Conservation (phyloP, 1,140 invertebrate species). For the Propsilocerus akamusi region DNA sequence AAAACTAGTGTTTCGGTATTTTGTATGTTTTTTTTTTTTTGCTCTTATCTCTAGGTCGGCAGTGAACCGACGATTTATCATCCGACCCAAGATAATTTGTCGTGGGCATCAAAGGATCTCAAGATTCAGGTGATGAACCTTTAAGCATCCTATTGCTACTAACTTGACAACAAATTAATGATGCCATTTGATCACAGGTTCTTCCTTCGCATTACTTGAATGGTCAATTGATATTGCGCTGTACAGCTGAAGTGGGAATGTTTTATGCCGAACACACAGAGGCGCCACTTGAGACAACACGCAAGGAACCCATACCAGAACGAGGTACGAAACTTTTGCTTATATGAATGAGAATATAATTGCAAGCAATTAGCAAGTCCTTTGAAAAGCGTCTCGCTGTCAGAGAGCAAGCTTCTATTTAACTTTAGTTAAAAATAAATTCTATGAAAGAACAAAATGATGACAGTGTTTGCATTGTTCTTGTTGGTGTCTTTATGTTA, state of each 20-base stretch:
- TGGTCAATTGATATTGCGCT: slow-evolving; percentile 6
- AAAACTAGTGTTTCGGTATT: no score
- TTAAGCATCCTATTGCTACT: neutral
- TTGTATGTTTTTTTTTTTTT: slow-evolving; percentile 1
- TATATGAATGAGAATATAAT: no score
- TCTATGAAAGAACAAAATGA: no score
- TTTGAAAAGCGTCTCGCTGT: no score
- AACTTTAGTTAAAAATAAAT: no score
- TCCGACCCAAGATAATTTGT: slow-evolving; percentile 3
- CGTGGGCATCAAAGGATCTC: slow-evolving; percentile 7
- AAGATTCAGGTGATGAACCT: slow-evolving; percentile 5
- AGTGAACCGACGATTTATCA: slow-evolving; percentile 4
- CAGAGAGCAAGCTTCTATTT: no score
- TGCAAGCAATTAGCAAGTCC: no score
- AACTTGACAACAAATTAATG: neutral
- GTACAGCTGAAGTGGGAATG: slow-evolving; percentile 6
- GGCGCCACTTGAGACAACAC: neutral
- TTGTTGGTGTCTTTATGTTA: no score
- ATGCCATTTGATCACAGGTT: slow-evolving; percentile 2
- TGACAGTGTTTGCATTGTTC: no score
- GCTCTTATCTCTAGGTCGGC: slow-evolving; percentile 5
- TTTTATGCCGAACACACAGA: slow-evolving; percentile 7
- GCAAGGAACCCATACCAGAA: slow-evolving; percentile 8
- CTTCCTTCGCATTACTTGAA: slow-evolving; percentile 7
- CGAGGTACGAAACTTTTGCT: no score